These are phyloP conservation scores for Gobiocypris rarus DNA, from an alignment of 2,113 vertebrate genomes.

Conservation along the genomic window DNA sequence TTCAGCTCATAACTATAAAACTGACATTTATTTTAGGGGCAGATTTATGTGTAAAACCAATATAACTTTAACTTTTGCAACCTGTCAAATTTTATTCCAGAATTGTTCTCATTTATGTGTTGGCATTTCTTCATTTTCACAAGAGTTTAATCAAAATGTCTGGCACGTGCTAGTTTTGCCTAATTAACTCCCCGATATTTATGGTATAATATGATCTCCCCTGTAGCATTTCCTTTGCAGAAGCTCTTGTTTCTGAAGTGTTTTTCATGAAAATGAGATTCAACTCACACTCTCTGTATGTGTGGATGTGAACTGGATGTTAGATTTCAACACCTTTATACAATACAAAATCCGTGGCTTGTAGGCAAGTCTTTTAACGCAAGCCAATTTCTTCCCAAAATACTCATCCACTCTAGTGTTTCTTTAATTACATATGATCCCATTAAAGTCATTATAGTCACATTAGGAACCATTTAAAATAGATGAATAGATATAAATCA, in stretches of 20 bases:
- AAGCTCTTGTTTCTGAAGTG: conserved; percentile 29
- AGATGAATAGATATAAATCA: background rate
- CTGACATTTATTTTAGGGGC: conserved; percentile 1
- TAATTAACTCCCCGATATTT: conserved; percentile 30
- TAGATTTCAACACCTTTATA: conserved; percentile 20
- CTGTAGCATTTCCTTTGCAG: conserved; percentile 32
- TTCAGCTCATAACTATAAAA: background rate
- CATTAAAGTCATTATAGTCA: background rate
- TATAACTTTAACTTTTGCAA: background rate
- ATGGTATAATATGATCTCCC: conserved; percentile 27
- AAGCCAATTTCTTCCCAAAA: background rate
- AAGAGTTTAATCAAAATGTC: conserved; percentile 19
- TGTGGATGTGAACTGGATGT: conserved; percentile 43
- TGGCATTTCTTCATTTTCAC: background rate
- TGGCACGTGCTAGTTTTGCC: background rate
- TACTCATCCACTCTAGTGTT: background rate
- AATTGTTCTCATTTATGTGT: background rate
- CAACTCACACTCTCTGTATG: conserved; percentile 35
- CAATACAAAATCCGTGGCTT: background rate
- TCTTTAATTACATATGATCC: background rate
- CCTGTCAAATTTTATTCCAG: background rate
- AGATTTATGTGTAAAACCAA: conserved; percentile 4
- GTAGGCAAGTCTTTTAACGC: background rate
- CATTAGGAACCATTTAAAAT: background rate
- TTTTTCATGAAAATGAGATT: conserved; percentile 39